phyloP scores from a whole-genome alignment of 2,888 invertebrate genomes.

The Epicampocera succincta region DNA sequence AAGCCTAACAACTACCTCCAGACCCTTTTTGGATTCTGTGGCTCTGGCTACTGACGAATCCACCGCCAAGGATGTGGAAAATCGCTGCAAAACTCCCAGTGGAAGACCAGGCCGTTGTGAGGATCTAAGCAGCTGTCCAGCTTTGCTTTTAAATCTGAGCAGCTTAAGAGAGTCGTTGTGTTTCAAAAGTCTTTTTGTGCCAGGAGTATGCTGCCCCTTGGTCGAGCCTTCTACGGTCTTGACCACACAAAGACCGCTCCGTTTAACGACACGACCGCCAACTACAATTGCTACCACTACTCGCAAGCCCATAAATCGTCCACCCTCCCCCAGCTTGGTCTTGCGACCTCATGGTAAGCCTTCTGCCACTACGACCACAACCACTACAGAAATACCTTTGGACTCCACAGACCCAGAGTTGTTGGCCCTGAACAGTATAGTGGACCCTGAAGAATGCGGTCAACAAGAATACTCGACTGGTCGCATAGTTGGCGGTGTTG shows the following conservation, averaged over 20 bases:
- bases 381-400: slow-evolving; percentile 81
- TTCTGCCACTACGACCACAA: slow-evolving; percentile 82
- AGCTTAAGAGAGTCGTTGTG: slow-evolving; percentile 93
- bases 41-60: slow-evolving; percentile 82
- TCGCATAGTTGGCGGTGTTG: slow-evolving; percentile 95
- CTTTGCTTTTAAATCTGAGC: slow-evolving; percentile 89
- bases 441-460: slow-evolving; percentile 86
- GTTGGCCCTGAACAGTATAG: slow-evolving; percentile 74
- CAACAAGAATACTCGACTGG: slow-evolving; percentile 91
- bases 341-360: slow-evolving; percentile 80
- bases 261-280: slow-evolving; percentile 76
- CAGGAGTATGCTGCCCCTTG: slow-evolving; percentile 94
- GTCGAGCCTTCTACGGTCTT: slow-evolving; percentile 78
- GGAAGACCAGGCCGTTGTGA: slow-evolving; percentile 91
- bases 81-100: slow-evolving; percentile 90
- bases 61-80: slow-evolving; percentile 83
- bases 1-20: slow-evolving; percentile 24
- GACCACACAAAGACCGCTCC: slow-evolving; percentile 78
- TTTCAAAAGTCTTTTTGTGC: slow-evolving; percentile 94
- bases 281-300: slow-evolving; percentile 79
- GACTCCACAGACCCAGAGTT: slow-evolving; percentile 75
- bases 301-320: slow-evolving; percentile 76
- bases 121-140: slow-evolving; percentile 94
- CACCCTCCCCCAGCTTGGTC: slow-evolving; percentile 76
- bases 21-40: slow-evolving; percentile 71